Evolutionary conservation across 2,888 invertebrate species (phyloP), one percentile per base, ranked within the genome.

Genomic region (Nysson spinosus): DNA sequence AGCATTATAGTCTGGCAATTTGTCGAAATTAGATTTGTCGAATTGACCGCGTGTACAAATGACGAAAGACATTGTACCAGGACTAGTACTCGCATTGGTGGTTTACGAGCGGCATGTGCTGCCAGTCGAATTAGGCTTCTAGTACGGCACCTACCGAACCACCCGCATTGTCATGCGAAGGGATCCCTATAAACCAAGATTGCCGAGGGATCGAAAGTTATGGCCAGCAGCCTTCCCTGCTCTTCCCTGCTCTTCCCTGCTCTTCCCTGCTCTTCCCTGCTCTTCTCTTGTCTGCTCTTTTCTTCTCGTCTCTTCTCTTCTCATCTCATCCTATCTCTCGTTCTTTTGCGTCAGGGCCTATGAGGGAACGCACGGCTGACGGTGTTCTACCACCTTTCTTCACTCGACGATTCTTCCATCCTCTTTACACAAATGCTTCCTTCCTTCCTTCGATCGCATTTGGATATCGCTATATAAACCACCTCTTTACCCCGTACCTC

Each of bases 181-280:
- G 64, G 63, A 32, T 65, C 61, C 67, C 78, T 69, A 78, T 81
- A 80, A 81, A 81, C 78, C 70, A 73, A 68, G 68, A 80, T 77
- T 75, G 77, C 75, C 60, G 50, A 54, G 71, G 69, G 80, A 74
- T 71, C 73, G 64, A 78, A 75, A 77, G 80, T 78, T 78, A 80
- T 64, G 47, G 62, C 64, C 67, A 47, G 39, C 39, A 68, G 61
- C 67, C 61, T 64, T 69, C 54, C 56, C 57, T 47, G 44, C 51
- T 37, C 24, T 35, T 55, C 32, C 56, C 50, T 9, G 34, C 19
- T 24, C 24, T 39, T 11, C 14, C 11, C 37, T 12, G 14, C n/a
- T 26, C 44, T 35, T 12, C 6, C 12, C 26, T 19, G 11, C 1
- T 11, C 22, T 16, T 22, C 9, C n/a, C n/a, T n/a, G n/a, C n/a